Evolutionary conservation across 2,888 invertebrate genomes (phyloP), one percentile per base, ranked within the genome.

Genomic region (Drosophila koepferae): DNA sequence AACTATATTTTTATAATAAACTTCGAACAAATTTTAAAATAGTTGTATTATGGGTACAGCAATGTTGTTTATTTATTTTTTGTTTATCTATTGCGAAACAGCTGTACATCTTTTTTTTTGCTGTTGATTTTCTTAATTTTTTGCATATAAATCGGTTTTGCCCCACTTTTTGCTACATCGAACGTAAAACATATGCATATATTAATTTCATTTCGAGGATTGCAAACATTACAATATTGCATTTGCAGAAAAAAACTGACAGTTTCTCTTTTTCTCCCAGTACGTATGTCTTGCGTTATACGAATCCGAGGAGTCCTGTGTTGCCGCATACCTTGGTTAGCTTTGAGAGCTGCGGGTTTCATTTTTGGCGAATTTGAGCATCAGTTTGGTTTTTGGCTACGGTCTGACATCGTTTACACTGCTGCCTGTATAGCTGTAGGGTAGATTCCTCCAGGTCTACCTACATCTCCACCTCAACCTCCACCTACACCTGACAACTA

Each of bases 161-260:
- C 31, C 36, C 16, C 23, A 20, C 16, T 18, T 40, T 28, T 4
- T 59, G 49, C 51, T 74, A 69, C 74, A 72, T 74, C 60, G 86
- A 70, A 77, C 82, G 74, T 81, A 59, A 76, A 74, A 79, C 88
- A 82, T 88, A 82, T 90, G 88, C 90, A 85, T 77, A 85, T 72
- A 82, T 90, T 88, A 85, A 88, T 90, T 71, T 77, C 88, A 84
- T 85, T 83, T 74, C 71, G 54, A 70, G 44, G 65, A 79, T 74
- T 76, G 71, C 77, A 75, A 78, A 59, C 84, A 81, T 83, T 81
- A 89, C 87, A 81, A 82, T 84, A 85, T 86, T 85, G 77, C 88
- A 85, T 85, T 90, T 86, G 86, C 59, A 69, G 78, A 72, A 77
- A 49, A 28, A 28, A 49, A 31, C 14, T 72, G 69, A 63, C n/a